These are phyloP conservation scores for Brachycybe producta DNA, from an alignment of 2,888 invertebrate species.

Conservation along the genomic window DNA sequence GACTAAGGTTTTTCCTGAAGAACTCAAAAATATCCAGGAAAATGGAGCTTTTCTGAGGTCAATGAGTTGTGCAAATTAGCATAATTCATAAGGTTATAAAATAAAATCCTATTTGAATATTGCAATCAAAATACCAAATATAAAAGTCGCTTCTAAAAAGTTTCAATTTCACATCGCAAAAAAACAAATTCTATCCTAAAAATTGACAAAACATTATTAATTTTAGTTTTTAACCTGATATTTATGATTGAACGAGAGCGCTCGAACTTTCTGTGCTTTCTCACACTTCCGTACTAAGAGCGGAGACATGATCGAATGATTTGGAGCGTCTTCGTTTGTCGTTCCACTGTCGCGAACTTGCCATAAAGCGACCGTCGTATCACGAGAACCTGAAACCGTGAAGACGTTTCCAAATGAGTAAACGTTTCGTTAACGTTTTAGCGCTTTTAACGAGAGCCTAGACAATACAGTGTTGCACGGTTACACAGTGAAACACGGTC, in stretches of 20 bases:
- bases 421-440: too few species aligned
- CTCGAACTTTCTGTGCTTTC: constrained; percentile 63
- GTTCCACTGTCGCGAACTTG: constrained; percentile 39
- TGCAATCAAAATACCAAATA: too few species aligned
- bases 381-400: constrained; percentile 52
- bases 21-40: background rate
- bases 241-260: constrained; percentile 71
- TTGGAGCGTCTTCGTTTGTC: background rate
- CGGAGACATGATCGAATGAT: constrained; percentile 41
- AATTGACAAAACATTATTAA: too few species aligned
- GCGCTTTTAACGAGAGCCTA: too few species aligned
- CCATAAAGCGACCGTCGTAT: constrained; percentile 84
- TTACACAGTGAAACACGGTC: too few species aligned
- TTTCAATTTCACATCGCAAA: too few species aligned
- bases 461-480: too few species aligned
- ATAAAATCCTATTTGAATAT: too few species aligned
- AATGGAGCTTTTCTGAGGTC: background rate
- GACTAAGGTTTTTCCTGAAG: background rate
- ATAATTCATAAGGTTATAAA: too few species aligned
- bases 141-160: too few species aligned
- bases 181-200: too few species aligned
- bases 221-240: constrained; percentile 41
- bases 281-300: constrained; percentile 62
- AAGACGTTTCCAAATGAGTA: constrained; percentile 8
- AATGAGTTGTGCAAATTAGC: background rate